Evolutionary conservation across 1,140 invertebrate species (phyloP).

Genomic region (Charaxes varanes): DNA sequence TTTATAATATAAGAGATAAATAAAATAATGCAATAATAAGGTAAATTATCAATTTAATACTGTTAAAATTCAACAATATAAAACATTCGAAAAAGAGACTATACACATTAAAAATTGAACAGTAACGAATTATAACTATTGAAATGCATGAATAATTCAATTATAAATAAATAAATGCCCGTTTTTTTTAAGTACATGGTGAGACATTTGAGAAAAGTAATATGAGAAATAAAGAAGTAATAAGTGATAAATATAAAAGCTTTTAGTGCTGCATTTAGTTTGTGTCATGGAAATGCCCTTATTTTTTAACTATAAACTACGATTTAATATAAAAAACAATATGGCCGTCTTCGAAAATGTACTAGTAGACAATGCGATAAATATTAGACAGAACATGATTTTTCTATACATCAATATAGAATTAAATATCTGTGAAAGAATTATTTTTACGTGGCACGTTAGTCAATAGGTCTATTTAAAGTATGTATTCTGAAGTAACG

Average conservation of each 20-base stretch:
- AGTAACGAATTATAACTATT: constrained; percentile 41
- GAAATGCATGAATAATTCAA: constrained; percentile 17
- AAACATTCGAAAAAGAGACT: constrained; percentile 52
- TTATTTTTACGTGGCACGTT: too few relatives aligned
- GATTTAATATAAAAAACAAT: constrained; percentile 19
- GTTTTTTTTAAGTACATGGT: constrained; percentile 27
- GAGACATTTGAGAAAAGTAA: constrained; percentile 18
- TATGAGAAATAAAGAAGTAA: constrained; percentile 10
- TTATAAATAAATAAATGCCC: constrained; percentile 27
- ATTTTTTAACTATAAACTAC: constrained; percentile 10
- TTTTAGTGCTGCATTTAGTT: constrained; percentile 12
- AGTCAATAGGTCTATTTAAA: too few relatives aligned
- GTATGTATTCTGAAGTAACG: too few relatives aligned
- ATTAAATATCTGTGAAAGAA: too few relatives aligned
- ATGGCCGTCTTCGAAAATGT: constrained; percentile 21
- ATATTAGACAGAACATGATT: too few relatives aligned
- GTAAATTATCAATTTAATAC: constrained; percentile 55
- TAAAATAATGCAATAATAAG: too few relatives aligned
- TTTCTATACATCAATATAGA: too few relatives aligned
- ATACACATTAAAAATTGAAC: constrained; percentile 45
- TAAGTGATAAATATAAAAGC: constrained; percentile 13
- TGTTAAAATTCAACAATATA: constrained; percentile 69
- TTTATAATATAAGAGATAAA: too few relatives aligned
- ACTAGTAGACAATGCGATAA: too few relatives aligned
- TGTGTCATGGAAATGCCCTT: constrained; percentile 17